phyloP scores from a whole-genome alignment of 92 coral and sea anemone genomes.

The Zoanthus gigantus region DNA sequence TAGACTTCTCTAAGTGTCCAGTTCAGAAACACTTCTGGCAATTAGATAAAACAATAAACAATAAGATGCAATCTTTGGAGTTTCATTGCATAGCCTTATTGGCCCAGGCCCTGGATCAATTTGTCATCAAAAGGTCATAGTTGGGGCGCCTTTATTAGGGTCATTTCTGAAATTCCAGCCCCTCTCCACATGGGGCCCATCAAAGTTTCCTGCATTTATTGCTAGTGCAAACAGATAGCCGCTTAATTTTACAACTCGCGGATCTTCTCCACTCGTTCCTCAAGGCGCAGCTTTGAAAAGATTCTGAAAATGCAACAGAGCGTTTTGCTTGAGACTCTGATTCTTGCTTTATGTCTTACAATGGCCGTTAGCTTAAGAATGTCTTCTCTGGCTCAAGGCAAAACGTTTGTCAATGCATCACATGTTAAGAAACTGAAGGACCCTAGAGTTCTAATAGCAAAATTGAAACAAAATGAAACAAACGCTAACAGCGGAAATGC shows the following conservation, averaged over 20 bases:
- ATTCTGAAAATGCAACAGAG: slow-evolving; percentile 2
- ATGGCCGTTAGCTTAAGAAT: slow-evolving; percentile 16
- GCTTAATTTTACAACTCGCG: slow-evolving; percentile 35
- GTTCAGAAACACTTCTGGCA: slow-evolving; percentile 49
- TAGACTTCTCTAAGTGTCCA: slow-evolving; percentile 34
- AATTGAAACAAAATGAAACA: not conserved
- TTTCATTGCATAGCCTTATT: slow-evolving; percentile 33
- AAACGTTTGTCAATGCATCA: slow-evolving; percentile 22
- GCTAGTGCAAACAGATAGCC: slow-evolving; percentile 43
- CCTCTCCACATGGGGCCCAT: slow-evolving; percentile 34
- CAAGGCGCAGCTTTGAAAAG: slow-evolving; percentile 37
- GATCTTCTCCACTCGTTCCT: not conserved
- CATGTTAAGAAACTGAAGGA: not conserved
- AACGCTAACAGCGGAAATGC: slow-evolving; percentile 23
- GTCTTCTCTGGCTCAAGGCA: slow-evolving; percentile 4
- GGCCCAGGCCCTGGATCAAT: slow-evolving; percentile 12
- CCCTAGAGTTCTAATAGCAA: not conserved
- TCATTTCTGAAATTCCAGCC: slow-evolving; percentile 50
- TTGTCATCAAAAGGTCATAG: slow-evolving; percentile 38
- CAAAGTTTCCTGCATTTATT: slow-evolving; percentile 45
- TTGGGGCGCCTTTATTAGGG: slow-evolving; percentile 27
- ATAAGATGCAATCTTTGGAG: slow-evolving; percentile 31
- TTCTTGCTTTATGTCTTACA: slow-evolving; percentile 1
- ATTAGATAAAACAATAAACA: slow-evolving; percentile 51
- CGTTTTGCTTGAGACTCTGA: not conserved